Percentiles rank a stretch among this genome's conserved stretches.
phyloP scores from a whole-genome alignment of 2,888 invertebrate species.

The Bugulina stolonifera region DNA sequence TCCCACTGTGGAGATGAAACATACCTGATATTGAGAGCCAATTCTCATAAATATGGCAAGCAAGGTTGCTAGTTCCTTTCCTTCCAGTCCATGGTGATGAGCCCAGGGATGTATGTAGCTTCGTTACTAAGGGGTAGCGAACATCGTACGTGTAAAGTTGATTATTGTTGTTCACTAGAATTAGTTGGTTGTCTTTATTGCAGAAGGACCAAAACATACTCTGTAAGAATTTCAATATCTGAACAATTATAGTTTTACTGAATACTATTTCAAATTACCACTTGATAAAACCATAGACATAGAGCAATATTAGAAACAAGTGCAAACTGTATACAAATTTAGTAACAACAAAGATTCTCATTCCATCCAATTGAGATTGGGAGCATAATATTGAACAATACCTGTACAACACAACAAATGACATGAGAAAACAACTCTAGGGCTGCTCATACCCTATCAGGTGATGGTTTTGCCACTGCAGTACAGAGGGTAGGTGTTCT shows the following conservation, averaged over 20 bases:
- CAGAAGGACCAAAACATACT: background rate
- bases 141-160: background rate
- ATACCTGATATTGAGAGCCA: constrained; percentile 14
- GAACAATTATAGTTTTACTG: too few relatives aligned
- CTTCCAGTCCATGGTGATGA: background rate
- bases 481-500: background rate
- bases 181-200: background rate
- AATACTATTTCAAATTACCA: too few relatives aligned
- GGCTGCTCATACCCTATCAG: too few relatives aligned
- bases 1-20: background rate
- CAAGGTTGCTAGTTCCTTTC: background rate
- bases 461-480: too few relatives aligned
- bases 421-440: too few relatives aligned
- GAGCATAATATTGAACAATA: too few relatives aligned
- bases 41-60: background rate
- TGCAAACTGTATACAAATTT: too few relatives aligned
- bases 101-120: background rate
- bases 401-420: too few relatives aligned
- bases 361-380: too few relatives aligned
- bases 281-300: too few relatives aligned
- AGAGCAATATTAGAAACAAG: too few relatives aligned
- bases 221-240: background rate
- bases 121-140: background rate
- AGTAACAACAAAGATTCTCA: too few relatives aligned
- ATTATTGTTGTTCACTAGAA: constrained; percentile 5